These are phyloP conservation scores for Bombus balteatus DNA, from an alignment of 1,140 invertebrate genomes.

Conservation along the genomic window DNA sequence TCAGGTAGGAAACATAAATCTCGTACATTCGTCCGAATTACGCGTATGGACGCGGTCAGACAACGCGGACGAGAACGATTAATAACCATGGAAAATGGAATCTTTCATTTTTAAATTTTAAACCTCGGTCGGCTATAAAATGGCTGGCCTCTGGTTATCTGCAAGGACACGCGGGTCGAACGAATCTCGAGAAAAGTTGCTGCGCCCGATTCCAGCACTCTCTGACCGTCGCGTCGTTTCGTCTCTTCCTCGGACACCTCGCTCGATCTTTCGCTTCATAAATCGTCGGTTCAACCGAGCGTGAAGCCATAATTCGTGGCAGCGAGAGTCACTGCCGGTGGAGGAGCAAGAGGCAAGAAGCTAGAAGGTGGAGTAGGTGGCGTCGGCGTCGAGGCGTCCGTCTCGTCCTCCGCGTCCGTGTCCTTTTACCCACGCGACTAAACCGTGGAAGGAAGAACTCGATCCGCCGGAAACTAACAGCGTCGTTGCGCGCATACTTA, in stretches of 20 bases:
- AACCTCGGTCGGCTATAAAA: background rate
- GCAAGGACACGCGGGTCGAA: background rate
- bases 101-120: constrained; percentile 3
- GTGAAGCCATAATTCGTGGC: constrained; percentile 67
- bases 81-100: constrained; percentile 22
- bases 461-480: constrained; percentile 53
- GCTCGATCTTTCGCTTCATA: constrained; percentile 64
- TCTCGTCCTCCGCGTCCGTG: constrained; percentile 43
- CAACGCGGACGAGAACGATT: background rate
- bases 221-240: constrained; percentile 8
- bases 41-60: background rate
- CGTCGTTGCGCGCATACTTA: constrained; percentile 52
- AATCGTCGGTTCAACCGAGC: constrained; percentile 62
- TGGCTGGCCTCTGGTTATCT: background rate
- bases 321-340: constrained; percentile 15
- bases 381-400: constrained; percentile 50
- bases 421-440: constrained; percentile 53
- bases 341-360: too few species aligned
- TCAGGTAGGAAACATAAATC: background rate
- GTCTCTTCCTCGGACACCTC: constrained; percentile 39
- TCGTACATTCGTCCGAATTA: background rate
- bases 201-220: background rate
- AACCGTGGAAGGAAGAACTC: constrained; percentile 53
- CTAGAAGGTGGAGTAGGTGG: constrained; percentile 13
- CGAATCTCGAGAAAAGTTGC: constrained; percentile 34